Evolutionary conservation across 2,113 vertebrate species (phyloP).

Genomic region (Pelecanus crispus): DNA sequence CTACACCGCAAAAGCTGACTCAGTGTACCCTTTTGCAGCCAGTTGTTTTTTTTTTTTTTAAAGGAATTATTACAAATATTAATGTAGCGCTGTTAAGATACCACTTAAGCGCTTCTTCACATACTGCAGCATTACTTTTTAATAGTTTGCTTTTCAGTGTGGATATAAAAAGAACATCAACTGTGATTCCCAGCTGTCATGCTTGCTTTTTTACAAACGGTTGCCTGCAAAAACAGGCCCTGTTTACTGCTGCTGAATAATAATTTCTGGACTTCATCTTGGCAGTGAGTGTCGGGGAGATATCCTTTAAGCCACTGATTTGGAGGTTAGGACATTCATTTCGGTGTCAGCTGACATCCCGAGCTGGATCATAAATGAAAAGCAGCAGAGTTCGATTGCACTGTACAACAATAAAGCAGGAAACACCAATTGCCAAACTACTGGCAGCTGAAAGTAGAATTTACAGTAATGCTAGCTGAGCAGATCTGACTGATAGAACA

Average conservation of each 20-base stretch:
- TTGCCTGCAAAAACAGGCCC: slow-evolving; percentile 22
- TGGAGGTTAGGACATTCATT: slow-evolving; percentile 29
- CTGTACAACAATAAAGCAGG: slow-evolving; percentile 43
- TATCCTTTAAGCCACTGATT: slow-evolving; percentile 30
- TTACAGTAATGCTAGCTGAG: slow-evolving; percentile 41
- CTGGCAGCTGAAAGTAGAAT: slow-evolving; percentile 30
- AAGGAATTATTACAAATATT: background rate
- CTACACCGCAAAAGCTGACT: background rate
- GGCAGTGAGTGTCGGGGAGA: slow-evolving; percentile 11
- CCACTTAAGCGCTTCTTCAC: background rate
- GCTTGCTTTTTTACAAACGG: background rate
- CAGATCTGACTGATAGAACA: slow-evolving; percentile 1
- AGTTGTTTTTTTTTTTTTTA: background rate
- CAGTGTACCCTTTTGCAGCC: background rate
- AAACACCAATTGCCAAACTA: slow-evolving; percentile 34
- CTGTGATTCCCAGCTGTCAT: background rate
- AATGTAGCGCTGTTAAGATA: background rate
- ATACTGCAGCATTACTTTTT: background rate
- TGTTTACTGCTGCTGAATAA: slow-evolving; percentile 26
- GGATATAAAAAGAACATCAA: background rate
- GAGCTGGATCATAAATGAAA: slow-evolving; percentile 47
- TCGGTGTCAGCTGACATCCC: slow-evolving; percentile 35
- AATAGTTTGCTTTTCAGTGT: background rate
- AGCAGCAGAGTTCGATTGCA: slow-evolving; percentile 17
- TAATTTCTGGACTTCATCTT: slow-evolving; percentile 40